These are phyloP conservation scores for Orius insidiosus DNA, from an alignment of 1,140 invertebrate species.

Conservation along the genomic window DNA sequence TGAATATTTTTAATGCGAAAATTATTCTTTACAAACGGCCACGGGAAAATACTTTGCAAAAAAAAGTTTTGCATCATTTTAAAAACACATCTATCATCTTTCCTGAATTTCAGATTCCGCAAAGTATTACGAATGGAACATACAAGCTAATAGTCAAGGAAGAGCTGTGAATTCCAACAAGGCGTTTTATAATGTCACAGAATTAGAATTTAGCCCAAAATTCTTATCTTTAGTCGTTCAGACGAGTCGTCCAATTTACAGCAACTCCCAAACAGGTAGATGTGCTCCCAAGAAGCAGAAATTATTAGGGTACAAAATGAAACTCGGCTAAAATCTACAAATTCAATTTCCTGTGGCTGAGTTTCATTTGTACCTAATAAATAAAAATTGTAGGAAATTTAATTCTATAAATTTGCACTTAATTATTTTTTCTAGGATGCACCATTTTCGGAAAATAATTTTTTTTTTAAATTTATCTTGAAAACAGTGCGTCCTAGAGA, in stretches of 20 bases:
- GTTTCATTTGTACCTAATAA: no score
- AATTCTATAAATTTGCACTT: no score
- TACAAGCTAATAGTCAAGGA: slow-evolving; percentile 16
- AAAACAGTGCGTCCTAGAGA: no score
- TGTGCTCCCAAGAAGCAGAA: no score
- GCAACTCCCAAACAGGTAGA: slow-evolving; percentile 18
- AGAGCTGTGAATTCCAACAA: slow-evolving; percentile 1
- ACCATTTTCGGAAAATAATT: no score
- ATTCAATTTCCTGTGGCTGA: no score
- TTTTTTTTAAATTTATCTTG: no score
- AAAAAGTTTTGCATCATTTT: slow-evolving; percentile 9
- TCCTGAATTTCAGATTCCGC: slow-evolving; percentile 17
- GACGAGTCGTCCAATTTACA: slow-evolving; percentile 19
- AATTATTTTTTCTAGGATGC: no score
- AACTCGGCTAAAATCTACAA: no score
- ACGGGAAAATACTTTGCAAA: not conserved
- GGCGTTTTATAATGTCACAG: slow-evolving; percentile 9
- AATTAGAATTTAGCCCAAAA: slow-evolving; percentile 11
- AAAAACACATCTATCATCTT: no score
- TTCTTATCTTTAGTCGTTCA: slow-evolving; percentile 18
- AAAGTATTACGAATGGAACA: slow-evolving; percentile 7
- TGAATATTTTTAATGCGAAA: not conserved
- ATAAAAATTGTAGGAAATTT: no score
- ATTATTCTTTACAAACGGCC: not conserved
- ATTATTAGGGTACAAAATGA: no score